Percentiles rank a stretch among this genome's conserved stretches.
Conservation (phyloP, 2,888 invertebrate genomes). For the Dascillus cervinus region DNA sequence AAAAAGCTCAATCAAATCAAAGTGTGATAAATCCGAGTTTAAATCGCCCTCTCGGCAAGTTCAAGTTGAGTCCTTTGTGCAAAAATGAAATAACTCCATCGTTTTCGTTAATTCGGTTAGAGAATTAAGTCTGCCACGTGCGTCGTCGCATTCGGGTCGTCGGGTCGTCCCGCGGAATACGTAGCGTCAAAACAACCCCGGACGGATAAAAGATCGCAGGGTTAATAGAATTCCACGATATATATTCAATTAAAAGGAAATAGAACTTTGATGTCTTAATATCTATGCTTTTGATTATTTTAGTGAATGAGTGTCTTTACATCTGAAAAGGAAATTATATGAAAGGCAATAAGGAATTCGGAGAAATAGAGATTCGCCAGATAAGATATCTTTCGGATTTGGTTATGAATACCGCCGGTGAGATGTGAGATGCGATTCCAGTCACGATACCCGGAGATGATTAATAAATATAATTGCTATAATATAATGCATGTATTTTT, state of each 20-base stretch:
- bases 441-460: background rate
- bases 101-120: too few relatives aligned
- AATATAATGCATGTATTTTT: too few relatives aligned
- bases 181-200: too few relatives aligned
- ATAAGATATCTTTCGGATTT: background rate
- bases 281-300: constrained; percentile 10
- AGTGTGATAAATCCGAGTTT: too few relatives aligned
- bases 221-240: constrained; percentile 14
- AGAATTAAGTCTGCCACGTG: too few relatives aligned
- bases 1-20: too few relatives aligned
- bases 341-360: constrained; percentile 7
- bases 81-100: too few relatives aligned
- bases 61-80: too few relatives aligned
- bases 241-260: constrained; percentile 17
- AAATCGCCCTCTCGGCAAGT: too few relatives aligned
- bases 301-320: constrained; percentile 8
- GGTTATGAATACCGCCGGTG: background rate
- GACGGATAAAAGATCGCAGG: constrained; percentile 9
- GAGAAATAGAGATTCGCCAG: background rate
- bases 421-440: background rate
- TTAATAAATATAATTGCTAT: too few relatives aligned
- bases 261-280: constrained; percentile 16
- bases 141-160: too few relatives aligned
- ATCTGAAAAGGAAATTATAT: constrained; percentile 10
- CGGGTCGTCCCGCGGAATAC: too few relatives aligned